A percentile compares a stretch with the other conserved stretches of the same genome.
These are phyloP conservation scores for Scolopax rusticola DNA, from an alignment of 2,797 vertebrate species.

Conservation along the genomic window DNA sequence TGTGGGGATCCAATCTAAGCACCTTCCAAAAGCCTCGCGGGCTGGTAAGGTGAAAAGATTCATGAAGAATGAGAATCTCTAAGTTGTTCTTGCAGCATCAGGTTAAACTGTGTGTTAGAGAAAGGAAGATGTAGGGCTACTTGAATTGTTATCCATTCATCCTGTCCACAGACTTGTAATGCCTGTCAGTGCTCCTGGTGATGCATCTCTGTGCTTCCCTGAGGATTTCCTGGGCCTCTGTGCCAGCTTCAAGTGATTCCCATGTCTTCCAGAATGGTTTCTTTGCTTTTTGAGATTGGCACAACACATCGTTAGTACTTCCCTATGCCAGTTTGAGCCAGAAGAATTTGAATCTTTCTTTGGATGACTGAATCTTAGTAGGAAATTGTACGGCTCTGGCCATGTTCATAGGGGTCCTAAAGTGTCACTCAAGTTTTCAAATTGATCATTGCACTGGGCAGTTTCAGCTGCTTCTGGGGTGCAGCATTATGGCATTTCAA, in stretches of 20 bases:
- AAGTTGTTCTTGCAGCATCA: not conserved
- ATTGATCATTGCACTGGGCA: not conserved
- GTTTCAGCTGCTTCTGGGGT: not conserved
- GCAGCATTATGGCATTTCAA: not conserved
- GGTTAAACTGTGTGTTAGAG: not conserved
- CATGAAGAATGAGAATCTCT: not conserved
- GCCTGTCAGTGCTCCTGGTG: not conserved
- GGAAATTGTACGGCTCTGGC: not conserved
- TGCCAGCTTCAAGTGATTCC: not conserved
- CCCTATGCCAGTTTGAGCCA: not conserved
- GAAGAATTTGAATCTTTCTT: not conserved
- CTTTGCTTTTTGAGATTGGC: not conserved
- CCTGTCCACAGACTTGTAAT: not conserved
- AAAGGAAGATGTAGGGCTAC: not conserved
- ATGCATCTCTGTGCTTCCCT: not conserved
- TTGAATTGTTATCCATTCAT: not conserved
- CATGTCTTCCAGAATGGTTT: not conserved
- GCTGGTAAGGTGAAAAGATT: not conserved
- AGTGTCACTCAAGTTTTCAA: not conserved
- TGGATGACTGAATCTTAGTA: not conserved
- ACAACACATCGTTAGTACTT: not conserved
- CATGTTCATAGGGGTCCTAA: rapidly evolving
- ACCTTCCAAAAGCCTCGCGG: not conserved
- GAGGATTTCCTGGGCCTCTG: not conserved
- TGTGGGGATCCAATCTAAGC: not conserved